phyloP scores from a whole-genome alignment of 2,797 vertebrate genomes.

The Luscinia luscinia region DNA sequence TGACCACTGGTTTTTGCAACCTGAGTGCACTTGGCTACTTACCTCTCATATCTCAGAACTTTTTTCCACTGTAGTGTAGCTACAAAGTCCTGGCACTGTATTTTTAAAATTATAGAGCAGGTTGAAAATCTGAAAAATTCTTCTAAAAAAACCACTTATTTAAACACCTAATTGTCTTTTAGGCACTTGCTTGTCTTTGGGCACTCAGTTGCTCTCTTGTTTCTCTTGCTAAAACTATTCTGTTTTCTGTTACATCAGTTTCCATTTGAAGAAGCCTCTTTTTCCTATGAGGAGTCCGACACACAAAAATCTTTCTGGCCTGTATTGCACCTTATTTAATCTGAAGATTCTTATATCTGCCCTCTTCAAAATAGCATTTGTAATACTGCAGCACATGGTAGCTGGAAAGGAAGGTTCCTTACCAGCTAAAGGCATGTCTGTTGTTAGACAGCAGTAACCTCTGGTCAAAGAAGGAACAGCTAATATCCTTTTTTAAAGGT shows the following conservation, averaged over 20 bases:
- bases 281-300: background rate
- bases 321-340: background rate
- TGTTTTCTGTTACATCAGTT: background rate
- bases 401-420: background rate
- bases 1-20: background rate
- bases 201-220: background rate
- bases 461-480: background rate
- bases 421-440: background rate
- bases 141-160: background rate
- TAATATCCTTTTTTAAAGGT: background rate
- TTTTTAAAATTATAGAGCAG: background rate
- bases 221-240: background rate
- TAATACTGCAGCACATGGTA: background rate
- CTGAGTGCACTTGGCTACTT: background rate
- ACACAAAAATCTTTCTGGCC: background rate
- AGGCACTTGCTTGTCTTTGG: background rate
- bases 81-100: background rate
- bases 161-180: background rate
- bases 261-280: background rate
- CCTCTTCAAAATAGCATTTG: background rate
- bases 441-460: background rate
- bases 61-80: background rate
- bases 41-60: background rate
- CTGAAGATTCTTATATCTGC: fast-evolving
- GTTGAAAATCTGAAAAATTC: background rate